Base-by-base conservation (phyloP, 2,888 invertebrate genomes). In the Drosophila conformis region DNA sequence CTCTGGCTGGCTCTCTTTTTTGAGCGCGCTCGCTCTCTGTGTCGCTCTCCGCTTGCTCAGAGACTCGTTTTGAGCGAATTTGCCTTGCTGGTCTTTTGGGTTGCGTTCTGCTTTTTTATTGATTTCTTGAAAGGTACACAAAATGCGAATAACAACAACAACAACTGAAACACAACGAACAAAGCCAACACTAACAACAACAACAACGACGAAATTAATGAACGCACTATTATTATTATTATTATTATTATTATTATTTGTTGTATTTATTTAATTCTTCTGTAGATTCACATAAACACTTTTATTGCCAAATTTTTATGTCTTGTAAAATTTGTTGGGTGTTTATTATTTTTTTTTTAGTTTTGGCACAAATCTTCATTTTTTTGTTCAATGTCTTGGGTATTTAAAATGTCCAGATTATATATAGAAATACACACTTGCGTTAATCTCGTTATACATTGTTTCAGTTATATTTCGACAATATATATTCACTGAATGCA, bases 41-140 rank as follows among this genome's bases (percentile, higher is more conserved):
- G 27, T 25, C 10, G 27, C 71, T 33, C 51, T 33, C 13, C 38
- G 35, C 65, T 60, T 56, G 49, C 72, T 60, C 53, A 48, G 63
- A 46, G 83, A 86, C 88, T 86, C 76, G 86, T 86, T 86, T 80
- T 86, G 83, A 83, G 86, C 86, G 88, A 87, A 83, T 83, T 82
- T 84, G 75, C 73, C 65, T n/a, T 80, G 82, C 56, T 82, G 82
- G 81, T 77, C 82, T 79, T 74, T 74, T 82, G 71, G 77, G 76
- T 60, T 78, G 81, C 74, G 80, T 76, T 81, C 84, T 91, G 87
- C 77, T 73, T 75, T 87, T 91, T 91, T 91, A 91, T 91, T 91
- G 91, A 91, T 91, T 91, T 91, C 85, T 91, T 91, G 87, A 90
- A 91, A 91, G 91, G 86, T 90, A 89, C 89, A 89, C 89, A 90